Base-by-base conservation (phyloP, 2,888 invertebrate species). In the Myathropa florea region DNA sequence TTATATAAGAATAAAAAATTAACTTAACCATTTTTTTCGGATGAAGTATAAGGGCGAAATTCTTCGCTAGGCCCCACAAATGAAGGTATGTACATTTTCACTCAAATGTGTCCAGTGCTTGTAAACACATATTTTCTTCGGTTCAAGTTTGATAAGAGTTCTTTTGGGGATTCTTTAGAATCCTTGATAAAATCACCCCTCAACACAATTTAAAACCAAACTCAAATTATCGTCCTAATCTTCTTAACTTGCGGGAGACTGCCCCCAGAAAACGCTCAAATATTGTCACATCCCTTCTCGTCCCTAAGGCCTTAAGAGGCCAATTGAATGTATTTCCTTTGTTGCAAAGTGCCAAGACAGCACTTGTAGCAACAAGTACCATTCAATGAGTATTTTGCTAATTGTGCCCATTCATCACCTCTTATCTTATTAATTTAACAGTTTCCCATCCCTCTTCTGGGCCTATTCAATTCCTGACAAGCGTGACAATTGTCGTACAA, bases 401-500 rank as follows among this genome's bases (percentile, higher is more conserved):
- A 46, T 46, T 46, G 46, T 18, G 46, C 18, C 46, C 18, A 46
- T 46, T 46, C 46, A 46, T 46, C 46, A 18, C 46, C 46, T 46
- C 46, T 46, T 18, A 18, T 46, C 46, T 46, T 4, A 46, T 46
- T 46, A 46, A 46, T 46, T 46, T 18, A 46, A 46, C 39, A 39
- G 14, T 14, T 36, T 12, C 36, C 36, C 36, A 14, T 10, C 0
- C 39, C 14, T 2, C 7, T 18, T 0, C 46, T n/a, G 18, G 30
- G 23, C 26, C 26, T 23, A 18, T 71, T 65, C 46, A 61, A 23
- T 30, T 30, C 60, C 67, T 59, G 76, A 65, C 65, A 60, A 65
- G 60, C 65, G 77, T 77, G 28, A 67, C 71, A 71, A 71, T 55
- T 77, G 82, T 82, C 82, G n/a, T 71, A 82, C 77, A 72, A 82